These are phyloP conservation scores for Lordiphosa andalusiaca DNA, from an alignment of 2,888 invertebrate species.

Conservation along the genomic window DNA sequence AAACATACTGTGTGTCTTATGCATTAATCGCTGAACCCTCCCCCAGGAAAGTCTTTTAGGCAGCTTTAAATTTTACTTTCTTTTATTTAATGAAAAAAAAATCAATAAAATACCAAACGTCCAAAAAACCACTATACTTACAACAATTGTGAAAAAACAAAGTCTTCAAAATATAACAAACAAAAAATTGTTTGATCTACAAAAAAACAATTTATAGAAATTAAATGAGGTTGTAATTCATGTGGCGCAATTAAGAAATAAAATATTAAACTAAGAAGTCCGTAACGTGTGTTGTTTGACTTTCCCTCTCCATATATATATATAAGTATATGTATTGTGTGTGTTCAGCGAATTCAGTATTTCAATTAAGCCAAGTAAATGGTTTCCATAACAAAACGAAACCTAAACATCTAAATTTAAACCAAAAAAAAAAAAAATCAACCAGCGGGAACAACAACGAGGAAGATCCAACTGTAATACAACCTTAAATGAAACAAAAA, in stretches of 20 bases:
- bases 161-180: constrained; percentile 52
- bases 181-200: constrained; percentile 5
- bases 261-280: constrained; percentile 17
- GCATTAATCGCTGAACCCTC: constrained; percentile 47
- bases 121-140: constrained; percentile 59
- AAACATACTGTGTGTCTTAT: constrained; percentile 64
- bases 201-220: constrained; percentile 10
- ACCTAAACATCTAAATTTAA: constrained; percentile 34
- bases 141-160: constrained; percentile 63
- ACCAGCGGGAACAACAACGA: constrained; percentile 68
- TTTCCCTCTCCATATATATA: constrained; percentile 25
- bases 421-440: constrained; percentile 44
- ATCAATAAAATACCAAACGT: constrained; percentile 56
- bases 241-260: constrained; percentile 47
- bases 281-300: constrained; percentile 17
- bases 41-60: constrained; percentile 57
- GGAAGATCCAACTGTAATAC: constrained; percentile 64
- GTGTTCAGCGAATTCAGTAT: constrained; percentile 69
- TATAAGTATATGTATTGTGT: constrained; percentile 39
- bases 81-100: constrained; percentile 38
- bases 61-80: constrained; percentile 65
- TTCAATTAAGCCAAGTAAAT: constrained; percentile 70
- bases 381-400: constrained; percentile 61
- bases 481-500: constrained; percentile 42
- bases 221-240: constrained; percentile 37